Conservation (phyloP, 2,113 vertebrate genomes). For the Cnemophilus loriae region DNA sequence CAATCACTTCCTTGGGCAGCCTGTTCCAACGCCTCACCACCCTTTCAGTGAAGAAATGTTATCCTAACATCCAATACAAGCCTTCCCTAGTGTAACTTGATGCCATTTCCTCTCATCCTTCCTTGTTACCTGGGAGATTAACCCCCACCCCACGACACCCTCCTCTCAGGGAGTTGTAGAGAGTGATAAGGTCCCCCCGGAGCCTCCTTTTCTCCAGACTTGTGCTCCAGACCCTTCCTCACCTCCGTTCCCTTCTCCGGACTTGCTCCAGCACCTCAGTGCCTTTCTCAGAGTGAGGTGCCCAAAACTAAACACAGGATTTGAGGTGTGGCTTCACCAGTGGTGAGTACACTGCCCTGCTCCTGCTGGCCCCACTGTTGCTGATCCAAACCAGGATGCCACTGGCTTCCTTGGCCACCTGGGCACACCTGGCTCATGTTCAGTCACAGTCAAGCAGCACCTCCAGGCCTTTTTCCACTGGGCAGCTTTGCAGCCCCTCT, state of each 20-base stretch:
- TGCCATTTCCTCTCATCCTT: background rate
- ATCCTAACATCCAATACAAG: background rate
- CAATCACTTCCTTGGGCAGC: background rate
- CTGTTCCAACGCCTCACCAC: background rate
- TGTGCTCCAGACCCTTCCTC: background rate
- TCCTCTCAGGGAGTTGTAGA: background rate
- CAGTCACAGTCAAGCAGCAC: too few species aligned
- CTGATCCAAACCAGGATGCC: background rate
- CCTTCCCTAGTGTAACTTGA: background rate
- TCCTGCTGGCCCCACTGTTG: background rate
- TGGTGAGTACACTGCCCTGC: background rate
- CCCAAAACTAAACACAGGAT: background rate
- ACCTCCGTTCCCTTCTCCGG: background rate
- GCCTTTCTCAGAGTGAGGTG: background rate
- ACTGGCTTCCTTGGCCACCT: background rate
- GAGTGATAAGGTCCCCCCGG: background rate
- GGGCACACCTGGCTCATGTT: too few species aligned
- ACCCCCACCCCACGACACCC: fast-evolving
- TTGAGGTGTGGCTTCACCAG: too few species aligned
- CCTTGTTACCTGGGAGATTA: background rate
- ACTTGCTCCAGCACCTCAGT: background rate
- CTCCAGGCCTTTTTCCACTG: background rate
- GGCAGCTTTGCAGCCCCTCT: background rate
- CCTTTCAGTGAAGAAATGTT: background rate
- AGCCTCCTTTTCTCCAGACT: background rate